Conservation (phyloP, 2,797 vertebrate genomes). For the Limosa lapponica region DNA sequence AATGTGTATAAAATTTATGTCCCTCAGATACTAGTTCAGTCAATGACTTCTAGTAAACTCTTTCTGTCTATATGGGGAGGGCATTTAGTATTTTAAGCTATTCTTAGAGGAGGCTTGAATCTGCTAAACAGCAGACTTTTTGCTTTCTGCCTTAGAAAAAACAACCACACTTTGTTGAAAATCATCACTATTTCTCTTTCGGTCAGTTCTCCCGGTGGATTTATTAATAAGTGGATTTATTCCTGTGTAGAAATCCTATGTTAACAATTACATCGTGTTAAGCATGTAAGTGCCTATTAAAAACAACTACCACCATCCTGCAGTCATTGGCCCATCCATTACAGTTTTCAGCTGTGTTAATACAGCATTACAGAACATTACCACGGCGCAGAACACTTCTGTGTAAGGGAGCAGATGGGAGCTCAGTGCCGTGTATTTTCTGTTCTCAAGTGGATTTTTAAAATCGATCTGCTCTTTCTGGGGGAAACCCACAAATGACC, state of each 20-base stretch:
- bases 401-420: not conserved
- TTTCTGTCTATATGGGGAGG: not conserved
- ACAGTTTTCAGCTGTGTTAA: not conserved
- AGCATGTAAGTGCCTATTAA: not conserved
- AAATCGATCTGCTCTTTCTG: not conserved
- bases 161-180: not conserved
- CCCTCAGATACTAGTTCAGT: not conserved
- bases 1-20: not conserved
- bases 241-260: not conserved
- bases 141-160: not conserved
- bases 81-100: not conserved
- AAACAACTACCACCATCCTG: not conserved
- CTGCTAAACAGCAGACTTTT: not conserved
- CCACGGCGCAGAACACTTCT: not conserved
- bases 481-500: not conserved
- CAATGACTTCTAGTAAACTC: not conserved
- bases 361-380: not conserved
- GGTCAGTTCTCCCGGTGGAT: not conserved
- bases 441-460: not conserved
- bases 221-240: not conserved
- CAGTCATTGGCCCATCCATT: not conserved
- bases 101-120: not conserved
- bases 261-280: not conserved
- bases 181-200: not conserved
- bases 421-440: not conserved